These are phyloP conservation scores for Allygus modestus DNA, from an alignment of 2,888 invertebrate species.

Conservation along the genomic window DNA sequence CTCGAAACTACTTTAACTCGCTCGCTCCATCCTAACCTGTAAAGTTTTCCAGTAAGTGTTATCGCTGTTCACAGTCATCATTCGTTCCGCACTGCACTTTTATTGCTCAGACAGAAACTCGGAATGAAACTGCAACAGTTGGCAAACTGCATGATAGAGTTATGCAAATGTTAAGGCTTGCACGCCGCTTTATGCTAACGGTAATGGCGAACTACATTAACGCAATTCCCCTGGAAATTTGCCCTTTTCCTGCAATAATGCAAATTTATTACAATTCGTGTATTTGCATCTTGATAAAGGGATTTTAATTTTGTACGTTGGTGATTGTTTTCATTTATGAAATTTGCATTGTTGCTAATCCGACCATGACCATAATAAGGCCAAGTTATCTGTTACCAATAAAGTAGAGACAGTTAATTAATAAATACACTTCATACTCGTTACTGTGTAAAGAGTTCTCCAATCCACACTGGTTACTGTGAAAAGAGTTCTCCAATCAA, in stretches of 20 bases:
- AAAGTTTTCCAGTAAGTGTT: constrained; percentile 39
- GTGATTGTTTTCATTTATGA: too few relatives aligned
- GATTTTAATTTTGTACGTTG: background rate
- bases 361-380: too few relatives aligned
- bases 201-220: constrained; percentile 17
- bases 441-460: too few relatives aligned
- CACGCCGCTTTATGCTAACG: constrained; percentile 27
- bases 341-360: too few relatives aligned
- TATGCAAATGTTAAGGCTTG: constrained; percentile 20
- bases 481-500: too few relatives aligned
- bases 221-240: constrained; percentile 19
- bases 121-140: constrained; percentile 32
- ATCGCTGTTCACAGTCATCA: constrained; percentile 39
- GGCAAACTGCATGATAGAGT: constrained; percentile 13
- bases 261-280: background rate
- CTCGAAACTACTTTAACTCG: constrained; percentile 25
- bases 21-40: background rate
- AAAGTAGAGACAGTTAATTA: too few relatives aligned
- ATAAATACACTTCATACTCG: too few relatives aligned
- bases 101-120: constrained; percentile 39
- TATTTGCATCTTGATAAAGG: background rate
- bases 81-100: constrained; percentile 52
- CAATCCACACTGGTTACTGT: too few relatives aligned
- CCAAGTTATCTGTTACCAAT: too few relatives aligned
- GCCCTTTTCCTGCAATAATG: constrained; percentile 1